Evolutionary conservation across 2,113 vertebrate species (phyloP).

Genomic region (Dasyornis broadbenti): DNA sequence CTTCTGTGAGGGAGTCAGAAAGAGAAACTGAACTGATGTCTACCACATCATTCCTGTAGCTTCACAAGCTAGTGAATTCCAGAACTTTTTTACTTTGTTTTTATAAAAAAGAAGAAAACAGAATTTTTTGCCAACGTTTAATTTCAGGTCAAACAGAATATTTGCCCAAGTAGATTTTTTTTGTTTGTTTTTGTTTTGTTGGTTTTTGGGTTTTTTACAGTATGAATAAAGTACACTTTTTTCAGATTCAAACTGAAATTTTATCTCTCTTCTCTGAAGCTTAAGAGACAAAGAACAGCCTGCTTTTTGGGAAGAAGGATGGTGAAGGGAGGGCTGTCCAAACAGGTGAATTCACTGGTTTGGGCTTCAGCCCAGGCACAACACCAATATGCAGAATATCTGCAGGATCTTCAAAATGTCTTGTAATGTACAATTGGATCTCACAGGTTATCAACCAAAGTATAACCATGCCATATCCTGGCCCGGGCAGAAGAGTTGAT

Average conservation of each 20-base stretch:
- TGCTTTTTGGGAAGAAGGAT: background rate
- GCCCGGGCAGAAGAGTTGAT: background rate
- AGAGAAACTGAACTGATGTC: background rate
- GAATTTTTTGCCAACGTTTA: background rate
- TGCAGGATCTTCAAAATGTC: background rate
- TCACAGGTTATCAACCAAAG: background rate
- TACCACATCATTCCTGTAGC: background rate
- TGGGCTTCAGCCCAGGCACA: background rate
- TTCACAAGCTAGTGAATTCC: background rate
- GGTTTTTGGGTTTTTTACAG: background rate
- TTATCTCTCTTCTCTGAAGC: background rate
- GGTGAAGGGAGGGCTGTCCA: background rate
- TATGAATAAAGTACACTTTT: background rate
- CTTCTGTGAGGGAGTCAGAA: background rate
- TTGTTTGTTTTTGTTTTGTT: background rate
- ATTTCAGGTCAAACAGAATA: background rate
- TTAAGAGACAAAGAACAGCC: background rate
- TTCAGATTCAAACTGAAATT: background rate
- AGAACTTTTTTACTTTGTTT: background rate
- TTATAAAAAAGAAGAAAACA: background rate
- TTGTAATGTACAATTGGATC: background rate
- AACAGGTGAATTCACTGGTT: accelerated
- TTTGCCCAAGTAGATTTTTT: background rate
- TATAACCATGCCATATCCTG: accelerated
- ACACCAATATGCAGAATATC: accelerated